Base-by-base conservation (phyloP, 2,797 vertebrate genomes). In the Hafferia zeledoni region DNA sequence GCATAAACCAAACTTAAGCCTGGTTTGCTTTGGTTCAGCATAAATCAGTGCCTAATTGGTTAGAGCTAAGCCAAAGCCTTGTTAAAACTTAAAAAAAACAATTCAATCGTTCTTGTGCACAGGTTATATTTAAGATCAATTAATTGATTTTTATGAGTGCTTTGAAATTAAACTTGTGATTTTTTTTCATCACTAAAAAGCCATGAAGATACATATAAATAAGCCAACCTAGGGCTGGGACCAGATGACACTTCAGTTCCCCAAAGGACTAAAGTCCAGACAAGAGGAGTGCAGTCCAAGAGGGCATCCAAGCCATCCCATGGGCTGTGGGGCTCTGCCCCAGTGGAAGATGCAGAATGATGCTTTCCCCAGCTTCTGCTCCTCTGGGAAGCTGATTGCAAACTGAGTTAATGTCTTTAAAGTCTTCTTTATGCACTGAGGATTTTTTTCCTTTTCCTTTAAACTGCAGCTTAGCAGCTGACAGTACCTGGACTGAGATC, bases 241-340 rank as follows among this genome's bases (percentile, higher is more conserved):
- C n/a, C 2, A 7, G 72, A 69, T 46, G 55, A 78, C 59, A 90
- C 70, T 90, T 90, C n/a, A 93, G 46, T 86, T 33, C 30, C 22
- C 19, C 64, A 24, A 64, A 95, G 72, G 87, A 94, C 76, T 83
- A 67, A 91, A 94, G 88, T 95, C 88, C 91, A 94, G 77, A 90
- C 37, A 78, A 72, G 52, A 94, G 74, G 77, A 93, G 94, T 88
- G 85, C 69, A 91, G 77, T 88, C 82, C 85, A 95, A 81, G 77
- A 91, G 83, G 94, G 67, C 83, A 84, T 8, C 85, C 6, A 23
- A 61, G 50, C 43, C 0, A 3, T 22, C 39, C 31, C 57, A 59
- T 37, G 53, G 72, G 18, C 77, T 41, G 79, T 2, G 86, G 85
- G 53, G 76, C 61, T 93, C 71, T 89, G 84, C 46, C 86, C 53